phyloP scores from a whole-genome alignment of 2,888 invertebrate species.

The Octonoba sinensis region DNA sequence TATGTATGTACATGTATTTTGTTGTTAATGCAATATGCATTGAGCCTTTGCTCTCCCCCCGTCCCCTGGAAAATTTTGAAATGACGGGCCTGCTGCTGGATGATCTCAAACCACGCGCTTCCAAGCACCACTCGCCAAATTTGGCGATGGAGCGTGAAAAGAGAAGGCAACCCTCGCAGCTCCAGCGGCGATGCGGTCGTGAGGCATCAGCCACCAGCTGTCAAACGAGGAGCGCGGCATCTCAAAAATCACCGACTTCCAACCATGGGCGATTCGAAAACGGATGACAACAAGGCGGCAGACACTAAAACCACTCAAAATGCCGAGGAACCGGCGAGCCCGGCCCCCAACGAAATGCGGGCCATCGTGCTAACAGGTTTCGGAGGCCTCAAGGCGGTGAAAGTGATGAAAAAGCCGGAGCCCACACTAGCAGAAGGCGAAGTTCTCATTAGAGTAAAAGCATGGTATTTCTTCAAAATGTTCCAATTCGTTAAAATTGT shows the following conservation, averaged over 20 bases:
- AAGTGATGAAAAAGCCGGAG: constrained; percentile 85
- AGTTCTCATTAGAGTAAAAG: constrained; percentile 85
- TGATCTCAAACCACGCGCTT: too few relatives aligned
- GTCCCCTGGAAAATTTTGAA: too few relatives aligned
- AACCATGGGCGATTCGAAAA: constrained; percentile 51
- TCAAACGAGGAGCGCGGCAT: constrained; percentile 8
- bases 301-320: constrained; percentile 36
- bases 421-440: constrained; percentile 75
- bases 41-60: too few relatives aligned
- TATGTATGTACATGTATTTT: too few relatives aligned
- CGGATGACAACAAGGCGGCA: constrained; percentile 30
- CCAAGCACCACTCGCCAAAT: neutral
- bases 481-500: neutral
- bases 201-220: constrained; percentile 31
- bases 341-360: constrained; percentile 80
- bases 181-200: constrained; percentile 41
- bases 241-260: neutral
- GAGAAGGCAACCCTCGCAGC: constrained; percentile 21
- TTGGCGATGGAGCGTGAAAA: constrained; percentile 5
- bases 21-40: too few relatives aligned
- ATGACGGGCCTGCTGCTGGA: too few relatives aligned
- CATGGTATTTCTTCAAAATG: constrained; percentile 77
- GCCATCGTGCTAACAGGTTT: constrained; percentile 87
- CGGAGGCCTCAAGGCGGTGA: constrained; percentile 87
- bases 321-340: constrained; percentile 29